phyloP scores from a whole-genome alignment of 2,113 vertebrate species.

The Melanerpes formicivorus region DNA sequence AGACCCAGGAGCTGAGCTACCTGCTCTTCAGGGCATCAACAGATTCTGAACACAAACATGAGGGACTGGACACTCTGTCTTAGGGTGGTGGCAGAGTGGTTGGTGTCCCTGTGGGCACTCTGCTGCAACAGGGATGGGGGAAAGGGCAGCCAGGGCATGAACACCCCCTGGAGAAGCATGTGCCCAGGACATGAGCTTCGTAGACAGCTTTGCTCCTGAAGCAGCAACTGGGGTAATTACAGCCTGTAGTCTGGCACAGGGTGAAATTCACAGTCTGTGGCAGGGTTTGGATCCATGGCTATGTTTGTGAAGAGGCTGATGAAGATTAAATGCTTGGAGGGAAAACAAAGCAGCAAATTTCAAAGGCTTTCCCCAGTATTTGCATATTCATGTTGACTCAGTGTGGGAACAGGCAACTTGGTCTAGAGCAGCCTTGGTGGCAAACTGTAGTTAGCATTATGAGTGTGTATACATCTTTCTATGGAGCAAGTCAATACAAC shows the following conservation, averaged over 20 bases:
- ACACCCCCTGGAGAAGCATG: neutral
- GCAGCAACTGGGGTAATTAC: neutral
- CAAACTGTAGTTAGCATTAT: accelerated
- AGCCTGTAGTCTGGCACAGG: neutral
- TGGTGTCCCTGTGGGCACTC: accelerated
- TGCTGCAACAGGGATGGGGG: accelerated
- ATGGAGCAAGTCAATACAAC: neutral
- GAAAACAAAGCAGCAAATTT: slow-evolving; percentile 12
- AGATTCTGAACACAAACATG: neutral
- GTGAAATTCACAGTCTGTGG: accelerated
- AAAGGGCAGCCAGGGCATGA: neutral
- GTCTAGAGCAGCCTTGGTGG: neutral
- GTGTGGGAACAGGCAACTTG: neutral
- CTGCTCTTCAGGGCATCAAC: neutral
- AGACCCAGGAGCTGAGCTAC: neutral
- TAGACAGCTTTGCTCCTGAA: accelerated
- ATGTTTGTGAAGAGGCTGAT: accelerated
- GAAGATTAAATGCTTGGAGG: neutral
- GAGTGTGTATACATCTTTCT: neutral
- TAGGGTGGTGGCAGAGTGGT: neutral
- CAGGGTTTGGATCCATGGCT: neutral
- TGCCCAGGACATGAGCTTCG: neutral
- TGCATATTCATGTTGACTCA: neutral
- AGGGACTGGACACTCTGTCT: neutral
- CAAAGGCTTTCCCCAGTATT: neutral